These are phyloP conservation scores for Tanytarsus gracilentus DNA, from an alignment of 2,888 invertebrate genomes.

Conservation along the genomic window DNA sequence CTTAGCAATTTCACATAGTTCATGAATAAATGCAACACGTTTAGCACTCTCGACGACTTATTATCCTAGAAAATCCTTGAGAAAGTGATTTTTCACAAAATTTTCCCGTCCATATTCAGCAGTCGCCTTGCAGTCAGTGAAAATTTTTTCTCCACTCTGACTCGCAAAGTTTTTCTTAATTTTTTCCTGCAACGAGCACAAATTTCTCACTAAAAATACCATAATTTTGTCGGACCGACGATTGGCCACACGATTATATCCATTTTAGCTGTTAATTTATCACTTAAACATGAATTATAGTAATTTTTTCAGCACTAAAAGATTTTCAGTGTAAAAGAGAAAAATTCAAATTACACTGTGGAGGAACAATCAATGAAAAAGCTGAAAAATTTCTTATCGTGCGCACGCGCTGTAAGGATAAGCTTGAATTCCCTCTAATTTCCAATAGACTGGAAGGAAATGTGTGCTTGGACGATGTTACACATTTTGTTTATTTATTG, in stretches of 20 bases:
- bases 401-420: conserved; percentile 3
- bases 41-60: not conserved
- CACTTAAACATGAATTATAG: conserved; percentile 26
- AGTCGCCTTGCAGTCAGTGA: not conserved
- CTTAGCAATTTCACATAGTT: not conserved
- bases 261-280: conserved; percentile 21
- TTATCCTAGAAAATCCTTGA: not conserved
- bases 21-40: not conserved
- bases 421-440: not conserved
- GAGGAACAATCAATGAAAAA: conserved; percentile 27
- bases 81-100: not conserved
- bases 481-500: not conserved
- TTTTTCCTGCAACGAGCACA: not conserved
- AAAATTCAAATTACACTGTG: conserved; percentile 27
- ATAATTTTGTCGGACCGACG: conserved; percentile 18
- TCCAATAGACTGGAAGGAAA: not conserved
- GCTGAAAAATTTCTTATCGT: conserved; percentile 13
- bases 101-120: conserved; percentile 9
- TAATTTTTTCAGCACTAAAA: conserved; percentile 21
- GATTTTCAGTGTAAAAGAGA: conserved; percentile 25
- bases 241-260: conserved; percentile 16
- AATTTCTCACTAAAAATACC: conserved; percentile 16
- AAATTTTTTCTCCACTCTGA: not conserved
- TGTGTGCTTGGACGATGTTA: conserved; percentile 4
- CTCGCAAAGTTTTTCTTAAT: not conserved